Conservation (phyloP, 2,113 vertebrate species). For the Lamprotornis superbus region DNA sequence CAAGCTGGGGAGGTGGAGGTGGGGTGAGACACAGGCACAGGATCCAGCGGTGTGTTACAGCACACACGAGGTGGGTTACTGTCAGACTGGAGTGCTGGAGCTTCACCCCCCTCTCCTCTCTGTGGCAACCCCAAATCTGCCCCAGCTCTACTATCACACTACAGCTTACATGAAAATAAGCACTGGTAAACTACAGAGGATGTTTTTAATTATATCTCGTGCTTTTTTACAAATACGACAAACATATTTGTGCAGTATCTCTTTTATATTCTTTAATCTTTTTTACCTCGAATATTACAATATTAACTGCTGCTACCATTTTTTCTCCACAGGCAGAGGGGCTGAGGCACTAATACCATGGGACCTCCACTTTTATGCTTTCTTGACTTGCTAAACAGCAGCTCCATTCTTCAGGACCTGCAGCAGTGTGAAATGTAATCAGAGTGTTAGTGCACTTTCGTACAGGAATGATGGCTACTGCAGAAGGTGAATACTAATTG, state of each 20-base stretch:
- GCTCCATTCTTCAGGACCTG: background rate
- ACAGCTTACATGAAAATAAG: background rate
- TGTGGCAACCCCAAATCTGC: background rate
- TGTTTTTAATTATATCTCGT: background rate
- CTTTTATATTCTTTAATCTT: background rate
- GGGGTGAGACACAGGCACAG: background rate
- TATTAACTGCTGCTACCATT: background rate
- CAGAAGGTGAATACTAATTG: constrained; percentile 7
- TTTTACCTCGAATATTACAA: background rate
- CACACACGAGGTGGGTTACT: background rate
- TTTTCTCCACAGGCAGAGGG: background rate
- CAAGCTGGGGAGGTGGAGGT: background rate
- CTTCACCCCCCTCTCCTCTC: background rate
- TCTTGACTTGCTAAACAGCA: background rate
- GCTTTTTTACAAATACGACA: background rate
- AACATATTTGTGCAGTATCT: background rate
- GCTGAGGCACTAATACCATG: background rate
- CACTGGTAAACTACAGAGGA: background rate
- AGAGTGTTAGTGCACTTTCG: background rate
- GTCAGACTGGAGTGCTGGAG: background rate
- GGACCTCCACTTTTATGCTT: background rate
- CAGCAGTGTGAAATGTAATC: background rate
- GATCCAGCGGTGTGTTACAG: background rate
- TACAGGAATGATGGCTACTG: background rate
- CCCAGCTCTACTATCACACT: fast-evolving